Conservation (phyloP, 2,888 invertebrate species). For the Xanthorhoe designata region DNA sequence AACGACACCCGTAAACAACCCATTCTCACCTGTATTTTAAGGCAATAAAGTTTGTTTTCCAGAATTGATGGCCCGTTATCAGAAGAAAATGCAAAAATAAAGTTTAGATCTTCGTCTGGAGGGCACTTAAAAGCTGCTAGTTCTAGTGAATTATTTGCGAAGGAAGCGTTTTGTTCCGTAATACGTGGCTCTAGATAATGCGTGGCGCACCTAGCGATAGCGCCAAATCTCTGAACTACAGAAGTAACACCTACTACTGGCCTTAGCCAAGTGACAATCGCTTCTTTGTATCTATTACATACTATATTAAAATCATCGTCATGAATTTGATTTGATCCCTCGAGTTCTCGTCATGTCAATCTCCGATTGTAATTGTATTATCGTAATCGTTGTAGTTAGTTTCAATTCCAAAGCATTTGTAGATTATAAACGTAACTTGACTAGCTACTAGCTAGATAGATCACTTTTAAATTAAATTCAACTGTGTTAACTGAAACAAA, state of each 20-base stretch:
- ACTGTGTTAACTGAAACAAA: conserved; percentile 3
- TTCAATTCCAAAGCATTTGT: too few species aligned
- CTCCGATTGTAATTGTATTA: too few species aligned
- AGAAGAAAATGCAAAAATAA: conserved; percentile 47
- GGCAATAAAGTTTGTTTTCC: conserved; percentile 21
- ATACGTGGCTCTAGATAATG: not conserved
- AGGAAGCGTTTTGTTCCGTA: conserved; percentile 45
- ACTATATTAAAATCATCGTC: too few species aligned
- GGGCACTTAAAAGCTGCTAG: conserved; percentile 59
- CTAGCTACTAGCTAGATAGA: not conserved
- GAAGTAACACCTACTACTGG: not conserved
- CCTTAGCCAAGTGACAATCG: not conserved
- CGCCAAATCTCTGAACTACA: not conserved
- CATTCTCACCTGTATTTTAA: conserved; percentile 20
- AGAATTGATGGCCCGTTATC: conserved; percentile 27
- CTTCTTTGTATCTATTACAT: too few species aligned
- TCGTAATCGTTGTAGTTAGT: too few species aligned
- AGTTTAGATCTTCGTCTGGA: conserved; percentile 49
- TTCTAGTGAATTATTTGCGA: conserved; percentile 56
- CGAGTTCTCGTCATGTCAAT: too few species aligned
- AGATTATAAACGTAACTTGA: too few species aligned
- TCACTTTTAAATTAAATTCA: conserved; percentile 21
- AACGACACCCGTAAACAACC: conserved; percentile 30
- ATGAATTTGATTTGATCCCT: too few species aligned
- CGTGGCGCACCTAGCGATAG: not conserved